Base-by-base conservation (phyloP, 2,113 vertebrate species). In the Alethe diademata region DNA sequence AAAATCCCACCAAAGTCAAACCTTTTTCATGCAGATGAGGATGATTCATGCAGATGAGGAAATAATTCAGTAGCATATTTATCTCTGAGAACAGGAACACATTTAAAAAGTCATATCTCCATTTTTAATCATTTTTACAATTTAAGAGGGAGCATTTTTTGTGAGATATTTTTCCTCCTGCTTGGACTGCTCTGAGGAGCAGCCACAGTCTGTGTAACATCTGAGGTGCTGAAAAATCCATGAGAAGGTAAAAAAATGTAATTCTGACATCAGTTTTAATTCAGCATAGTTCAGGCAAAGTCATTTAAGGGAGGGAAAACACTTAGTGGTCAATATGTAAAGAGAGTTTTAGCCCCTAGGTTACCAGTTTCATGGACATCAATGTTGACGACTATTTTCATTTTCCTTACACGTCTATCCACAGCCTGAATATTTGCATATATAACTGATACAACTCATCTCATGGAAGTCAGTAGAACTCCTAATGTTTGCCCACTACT, bases 401-500 rank as follows among this genome's bases (percentile, higher is more conserved):
- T 74, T 80, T 76, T 47, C 60, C 35, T 88, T 50, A 17, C 2
- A 1, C 19, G 13, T 36, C 20, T 23, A 33, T 12, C 56, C 54
- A 18, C 4, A 42, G 8, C n/a, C 51, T 22, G 19, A 53, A 12
- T 7, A 61, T 45, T 36, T 57, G 29, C 42, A 38, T 12, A 0
- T 31, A 17, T 28, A 33, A 18, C 54, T 33, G 42, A 24, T 5
- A 24, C 22, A 61, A 26, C 14, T 38, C 57, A 29, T 6, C 24
- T 33, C 71, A 11, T 9, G 9, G 29, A 61, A 53, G 43, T 33
- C 23, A 40, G 33, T 3, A 26, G 38, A 33, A 35, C 65, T 54
- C 18, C 50, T 14, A 17, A 64, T 1, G 3, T 10, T 73, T 43
- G 11, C 35, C 18, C 3, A 0, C 51, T 64, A 4, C 10, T 1